Evolutionary conservation across 2,888 invertebrate species (phyloP).

Genomic region (Cosmia pyralina): DNA sequence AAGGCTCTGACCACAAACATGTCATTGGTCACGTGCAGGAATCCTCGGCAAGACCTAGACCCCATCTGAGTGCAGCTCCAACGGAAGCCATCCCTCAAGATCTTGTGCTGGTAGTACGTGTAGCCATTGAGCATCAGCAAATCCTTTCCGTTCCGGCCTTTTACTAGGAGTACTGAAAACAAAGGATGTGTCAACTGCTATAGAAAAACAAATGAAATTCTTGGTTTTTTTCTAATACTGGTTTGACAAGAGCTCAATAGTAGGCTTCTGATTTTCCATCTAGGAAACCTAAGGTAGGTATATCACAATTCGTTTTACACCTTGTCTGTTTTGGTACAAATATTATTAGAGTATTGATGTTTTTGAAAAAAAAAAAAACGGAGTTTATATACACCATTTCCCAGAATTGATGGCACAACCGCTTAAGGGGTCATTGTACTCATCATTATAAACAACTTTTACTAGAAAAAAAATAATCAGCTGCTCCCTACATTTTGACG

Average conservation of each 20-base stretch:
- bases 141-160: conserved; percentile 84
- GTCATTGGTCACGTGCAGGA: conserved; percentile 83
- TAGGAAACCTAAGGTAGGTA: neutral
- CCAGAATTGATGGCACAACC: too few species aligned
- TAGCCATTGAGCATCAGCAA: conserved; percentile 85
- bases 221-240: neutral
- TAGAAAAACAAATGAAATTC: neutral
- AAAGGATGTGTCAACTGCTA: conserved; percentile 49
- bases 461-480: too few species aligned
- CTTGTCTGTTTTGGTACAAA: neutral
- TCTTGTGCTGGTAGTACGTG: conserved; percentile 87
- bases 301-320: neutral
- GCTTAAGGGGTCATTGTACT: too few species aligned
- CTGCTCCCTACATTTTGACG: too few species aligned
- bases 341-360: neutral
- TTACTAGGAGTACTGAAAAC: conserved; percentile 85
- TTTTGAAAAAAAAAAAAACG: neutral
- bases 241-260: neutral
- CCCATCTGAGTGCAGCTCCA: conserved; percentile 89
- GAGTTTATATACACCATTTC: too few species aligned
- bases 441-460: too few species aligned
- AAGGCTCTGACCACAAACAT: conserved; percentile 84
- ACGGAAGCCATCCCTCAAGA: conserved; percentile 83
- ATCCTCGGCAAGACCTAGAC: conserved; percentile 85
- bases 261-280: neutral